Evolutionary conservation across 2,113 vertebrate genomes (phyloP).

Genomic region (Tupaia chinensis): DNA sequence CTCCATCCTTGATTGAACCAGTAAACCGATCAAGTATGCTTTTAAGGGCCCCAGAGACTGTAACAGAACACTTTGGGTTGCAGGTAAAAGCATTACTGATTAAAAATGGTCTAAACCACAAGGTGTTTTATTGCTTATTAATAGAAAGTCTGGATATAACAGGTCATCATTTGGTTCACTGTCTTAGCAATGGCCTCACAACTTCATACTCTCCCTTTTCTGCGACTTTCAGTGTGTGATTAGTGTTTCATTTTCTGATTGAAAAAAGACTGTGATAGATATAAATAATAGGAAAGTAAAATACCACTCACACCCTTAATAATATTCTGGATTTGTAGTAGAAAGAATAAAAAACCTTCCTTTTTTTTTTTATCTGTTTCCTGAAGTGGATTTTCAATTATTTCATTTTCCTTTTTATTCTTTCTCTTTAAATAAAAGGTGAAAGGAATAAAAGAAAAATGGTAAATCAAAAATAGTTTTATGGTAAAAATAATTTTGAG

Average conservation of each 20-base stretch:
- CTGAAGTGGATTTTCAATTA: background rate
- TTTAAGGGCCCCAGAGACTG: background rate
- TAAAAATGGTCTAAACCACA: background rate
- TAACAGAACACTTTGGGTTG: background rate
- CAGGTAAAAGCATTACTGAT: background rate
- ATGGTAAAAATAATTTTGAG: constrained; percentile 64
- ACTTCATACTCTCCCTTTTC: background rate
- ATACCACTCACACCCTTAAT: background rate
- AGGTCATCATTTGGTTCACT: background rate
- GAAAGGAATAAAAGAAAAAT: constrained; percentile 20
- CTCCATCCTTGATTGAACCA: background rate
- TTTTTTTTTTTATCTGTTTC: background rate
- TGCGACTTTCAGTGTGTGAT: background rate
- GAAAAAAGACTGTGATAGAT: background rate
- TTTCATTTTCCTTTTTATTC: too few relatives aligned
- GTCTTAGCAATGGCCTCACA: background rate
- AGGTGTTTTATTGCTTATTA: background rate
- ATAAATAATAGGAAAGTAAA: background rate
- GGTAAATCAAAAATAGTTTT: constrained; percentile 38
- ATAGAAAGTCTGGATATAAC: background rate
- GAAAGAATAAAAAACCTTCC: background rate
- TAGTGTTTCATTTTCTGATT: background rate
- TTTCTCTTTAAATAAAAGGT: constrained; percentile 42
- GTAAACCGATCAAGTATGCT: background rate
- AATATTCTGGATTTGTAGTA: background rate